A percentile compares a stretch with the other conserved stretches of the same genome.
Evolutionary conservation across 2,113 vertebrate genomes (phyloP).

Genomic region (Sorex araneus): DNA sequence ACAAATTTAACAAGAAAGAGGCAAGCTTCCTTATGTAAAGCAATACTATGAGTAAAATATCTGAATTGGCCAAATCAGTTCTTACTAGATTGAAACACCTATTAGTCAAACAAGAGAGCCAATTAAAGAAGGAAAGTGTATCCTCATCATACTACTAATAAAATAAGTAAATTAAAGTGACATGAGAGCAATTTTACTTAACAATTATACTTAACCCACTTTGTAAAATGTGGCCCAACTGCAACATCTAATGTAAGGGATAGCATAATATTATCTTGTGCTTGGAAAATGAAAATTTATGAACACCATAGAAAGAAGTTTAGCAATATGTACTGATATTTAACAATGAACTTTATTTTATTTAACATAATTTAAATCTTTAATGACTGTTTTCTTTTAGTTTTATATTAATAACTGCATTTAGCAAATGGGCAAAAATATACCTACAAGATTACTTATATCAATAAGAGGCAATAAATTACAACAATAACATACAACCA

Average conservation of each 20-base stretch:
- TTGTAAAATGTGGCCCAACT: no score
- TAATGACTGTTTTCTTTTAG: no score
- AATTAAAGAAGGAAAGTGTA: neutral
- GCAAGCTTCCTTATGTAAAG: neutral
- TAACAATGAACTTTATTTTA: no score
- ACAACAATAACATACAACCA: neutral
- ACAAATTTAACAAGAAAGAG: conserved; percentile 36
- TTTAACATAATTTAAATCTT: no score
- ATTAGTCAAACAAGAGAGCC: neutral
- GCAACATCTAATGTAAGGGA: no score
- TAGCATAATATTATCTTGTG: no score
- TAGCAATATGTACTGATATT: no score
- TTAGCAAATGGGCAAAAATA: neutral
- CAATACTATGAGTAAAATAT: neutral
- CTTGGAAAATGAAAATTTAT: no score
- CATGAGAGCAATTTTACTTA: no score
- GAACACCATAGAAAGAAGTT: no score
- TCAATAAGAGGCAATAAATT: neutral
- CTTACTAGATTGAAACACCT: neutral
- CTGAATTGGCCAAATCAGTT: neutral
- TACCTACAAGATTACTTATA: neutral
- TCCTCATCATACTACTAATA: neutral
- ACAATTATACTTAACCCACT: no score
- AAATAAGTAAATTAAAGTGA: neutral
- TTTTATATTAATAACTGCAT: no score